Conservation (phyloP, 2,888 invertebrate species). For the Sialis fuliginosa region DNA sequence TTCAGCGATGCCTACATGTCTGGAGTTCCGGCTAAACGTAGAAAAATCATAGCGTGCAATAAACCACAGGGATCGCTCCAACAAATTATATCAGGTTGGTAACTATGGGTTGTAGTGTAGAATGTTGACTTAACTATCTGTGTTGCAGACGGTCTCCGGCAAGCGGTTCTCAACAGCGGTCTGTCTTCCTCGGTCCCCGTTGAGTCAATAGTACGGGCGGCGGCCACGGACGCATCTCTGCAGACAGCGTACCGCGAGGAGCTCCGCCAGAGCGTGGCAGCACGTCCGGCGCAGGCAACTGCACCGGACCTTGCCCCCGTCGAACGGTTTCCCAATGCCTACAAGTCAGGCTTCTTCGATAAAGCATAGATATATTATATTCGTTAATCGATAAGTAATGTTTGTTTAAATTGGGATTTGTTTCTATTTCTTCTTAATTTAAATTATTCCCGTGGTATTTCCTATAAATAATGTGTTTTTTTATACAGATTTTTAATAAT, state of each 20-base stretch:
- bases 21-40: slow-evolving; percentile 77
- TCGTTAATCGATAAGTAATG: not conserved
- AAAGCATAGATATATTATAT: not conserved
- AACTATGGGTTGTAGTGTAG: not conserved
- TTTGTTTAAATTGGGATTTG: not conserved
- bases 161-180: slow-evolving; percentile 31
- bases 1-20: slow-evolving; percentile 82
- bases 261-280: slow-evolving; percentile 26
- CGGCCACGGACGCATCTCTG: slow-evolving; percentile 28
- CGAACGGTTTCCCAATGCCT: slow-evolving; percentile 24
- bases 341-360: slow-evolving; percentile 2
- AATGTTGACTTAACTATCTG: not conserved
- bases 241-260: slow-evolving; percentile 33
- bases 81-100: slow-evolving; percentile 23
- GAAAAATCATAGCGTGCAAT: slow-evolving; percentile 43
- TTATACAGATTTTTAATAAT: too few relatives aligned
- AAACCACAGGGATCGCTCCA: slow-evolving; percentile 25
- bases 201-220: slow-evolving; percentile 29
- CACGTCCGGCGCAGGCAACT: slow-evolving; percentile 27
- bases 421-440: not conserved
- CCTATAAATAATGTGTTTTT: too few relatives aligned
- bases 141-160: slow-evolving; percentile 2
- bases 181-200: slow-evolving; percentile 26
- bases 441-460: too few relatives aligned
- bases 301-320: slow-evolving; percentile 23